Evolutionary conservation across 2,113 vertebrate genomes (phyloP).

Genomic region (Tenrec ecaudatus): DNA sequence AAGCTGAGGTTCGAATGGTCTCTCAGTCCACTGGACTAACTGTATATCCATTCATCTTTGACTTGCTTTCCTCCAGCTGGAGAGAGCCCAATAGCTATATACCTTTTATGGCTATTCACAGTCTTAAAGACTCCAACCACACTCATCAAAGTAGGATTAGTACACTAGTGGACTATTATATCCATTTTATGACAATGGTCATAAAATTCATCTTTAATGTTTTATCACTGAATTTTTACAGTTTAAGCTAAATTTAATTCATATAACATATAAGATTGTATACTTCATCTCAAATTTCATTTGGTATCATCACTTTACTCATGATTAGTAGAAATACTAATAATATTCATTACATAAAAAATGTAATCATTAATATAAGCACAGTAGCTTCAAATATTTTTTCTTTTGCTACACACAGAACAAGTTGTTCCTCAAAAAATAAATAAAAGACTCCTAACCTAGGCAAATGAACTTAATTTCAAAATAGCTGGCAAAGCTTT

Average conservation of each 20-base stretch:
- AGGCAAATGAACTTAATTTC: slow-evolving; percentile 57
- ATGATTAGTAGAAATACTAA: slow-evolving; percentile 48
- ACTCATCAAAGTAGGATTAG: no score
- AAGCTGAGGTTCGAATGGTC: no score
- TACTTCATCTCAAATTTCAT: slow-evolving; percentile 42
- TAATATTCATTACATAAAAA: slow-evolving; percentile 46
- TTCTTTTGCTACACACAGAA: slow-evolving; percentile 4
- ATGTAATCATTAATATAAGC: slow-evolving; percentile 29
- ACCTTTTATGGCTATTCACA: no score
- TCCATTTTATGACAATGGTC: not conserved
- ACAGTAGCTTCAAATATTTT: slow-evolving; percentile 40
- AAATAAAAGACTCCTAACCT: slow-evolving; percentile 57
- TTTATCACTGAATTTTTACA: slow-evolving; percentile 32
- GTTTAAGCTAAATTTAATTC: slow-evolving; percentile 24
- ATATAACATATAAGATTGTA: not conserved
- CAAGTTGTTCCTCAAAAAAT: slow-evolving; percentile 61
- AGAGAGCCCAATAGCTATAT: no score
- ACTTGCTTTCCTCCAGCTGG: no score
- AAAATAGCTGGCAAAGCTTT: slow-evolving; percentile 53
- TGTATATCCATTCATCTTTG: no score
- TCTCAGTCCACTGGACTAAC: no score
- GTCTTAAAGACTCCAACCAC: no score
- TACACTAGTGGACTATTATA: no score
- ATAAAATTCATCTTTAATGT: slow-evolving; percentile 43
- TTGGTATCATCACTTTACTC: not conserved